These are phyloP conservation scores for Aplodontia rufa DNA, from an alignment of 2,113 vertebrate species.

Conservation along the genomic window DNA sequence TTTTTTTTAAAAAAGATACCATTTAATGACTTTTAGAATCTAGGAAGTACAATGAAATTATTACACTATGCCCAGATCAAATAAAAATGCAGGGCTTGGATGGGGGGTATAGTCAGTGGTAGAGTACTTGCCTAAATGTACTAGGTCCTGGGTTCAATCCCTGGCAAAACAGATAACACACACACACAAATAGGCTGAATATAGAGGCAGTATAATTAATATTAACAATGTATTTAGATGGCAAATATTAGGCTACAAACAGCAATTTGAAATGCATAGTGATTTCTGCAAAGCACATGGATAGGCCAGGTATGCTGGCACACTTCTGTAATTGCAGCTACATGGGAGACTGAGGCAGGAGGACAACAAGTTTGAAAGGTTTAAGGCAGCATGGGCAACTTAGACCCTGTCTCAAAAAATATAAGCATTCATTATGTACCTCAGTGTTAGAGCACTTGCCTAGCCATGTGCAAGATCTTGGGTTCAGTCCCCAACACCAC, in stretches of 20 bases:
- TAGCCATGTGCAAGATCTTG: too few relatives aligned
- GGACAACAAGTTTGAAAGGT: too few relatives aligned
- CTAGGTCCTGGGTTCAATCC: background rate
- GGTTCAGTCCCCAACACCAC: too few relatives aligned
- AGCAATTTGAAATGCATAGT: background rate
- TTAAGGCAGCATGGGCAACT: too few relatives aligned
- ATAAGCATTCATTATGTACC: too few relatives aligned
- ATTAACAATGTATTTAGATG: background rate
- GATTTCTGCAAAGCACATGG: background rate
- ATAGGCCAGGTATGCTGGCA: background rate
- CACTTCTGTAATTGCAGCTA: too few relatives aligned
- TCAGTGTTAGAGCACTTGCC: too few relatives aligned
- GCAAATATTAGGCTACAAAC: background rate
- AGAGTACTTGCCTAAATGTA: background rate
- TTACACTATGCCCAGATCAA: background rate
- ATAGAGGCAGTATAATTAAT: background rate
- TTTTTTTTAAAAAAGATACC: too few relatives aligned
- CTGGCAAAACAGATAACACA: background rate
- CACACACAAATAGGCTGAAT: too few relatives aligned
- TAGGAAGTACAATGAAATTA: conserved; percentile 46
- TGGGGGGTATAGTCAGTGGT: background rate
- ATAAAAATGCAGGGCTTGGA: background rate
- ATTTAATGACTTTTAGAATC: conserved; percentile 42
- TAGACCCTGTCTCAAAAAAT: too few relatives aligned
- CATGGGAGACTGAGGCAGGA: too few relatives aligned